Evolutionary conservation across 2,888 invertebrate genomes (phyloP).

Genomic region (Diabrotica balteata): DNA sequence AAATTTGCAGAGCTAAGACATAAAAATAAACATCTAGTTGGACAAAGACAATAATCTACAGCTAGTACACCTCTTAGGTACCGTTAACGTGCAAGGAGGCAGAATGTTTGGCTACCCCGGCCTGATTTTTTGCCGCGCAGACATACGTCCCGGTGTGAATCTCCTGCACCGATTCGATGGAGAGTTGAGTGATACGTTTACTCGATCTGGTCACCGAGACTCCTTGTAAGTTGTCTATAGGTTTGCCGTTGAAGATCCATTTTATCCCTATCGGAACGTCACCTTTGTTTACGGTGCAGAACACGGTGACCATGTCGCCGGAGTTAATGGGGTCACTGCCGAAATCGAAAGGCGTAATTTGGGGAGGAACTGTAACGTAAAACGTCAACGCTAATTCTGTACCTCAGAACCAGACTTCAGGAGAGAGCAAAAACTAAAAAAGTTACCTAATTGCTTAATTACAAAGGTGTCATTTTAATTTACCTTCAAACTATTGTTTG

Average conservation of each 20-base stretch:
- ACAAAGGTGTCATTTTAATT: no score
- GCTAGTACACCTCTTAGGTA: slow-evolving; percentile 47
- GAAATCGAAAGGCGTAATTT: slow-evolving; percentile 63
- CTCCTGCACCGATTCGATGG: slow-evolving; percentile 63
- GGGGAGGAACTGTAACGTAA: slow-evolving; percentile 50
- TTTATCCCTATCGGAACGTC: slow-evolving; percentile 66
- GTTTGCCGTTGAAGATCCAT: slow-evolving; percentile 57
- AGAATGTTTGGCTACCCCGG: slow-evolving; percentile 63
- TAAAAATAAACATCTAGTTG: slow-evolving; percentile 15
- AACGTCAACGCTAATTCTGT: slow-evolving; percentile 32
- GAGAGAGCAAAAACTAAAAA: no score
- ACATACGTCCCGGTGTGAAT: slow-evolving; percentile 64
- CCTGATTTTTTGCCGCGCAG: slow-evolving; percentile 63
- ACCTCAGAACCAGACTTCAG: no score
- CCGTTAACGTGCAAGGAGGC: slow-evolving; percentile 65
- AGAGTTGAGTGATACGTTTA: slow-evolving; percentile 63
- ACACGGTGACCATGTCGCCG: slow-evolving; percentile 70
- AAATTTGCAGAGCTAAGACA: slow-evolving; percentile 64
- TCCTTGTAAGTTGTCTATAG: slow-evolving; percentile 55
- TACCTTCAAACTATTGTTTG: no score
- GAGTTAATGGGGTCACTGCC: slow-evolving; percentile 64
- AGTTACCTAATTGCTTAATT: no score
- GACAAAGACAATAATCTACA: slow-evolving; percentile 61
- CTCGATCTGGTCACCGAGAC: slow-evolving; percentile 59
- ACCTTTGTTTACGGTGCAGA: slow-evolving; percentile 71